A percentile compares a stretch with the other conserved stretches of the same genome.
Evolutionary conservation across 2,888 invertebrate species (phyloP).

Genomic region (Phymatocera aterrima): DNA sequence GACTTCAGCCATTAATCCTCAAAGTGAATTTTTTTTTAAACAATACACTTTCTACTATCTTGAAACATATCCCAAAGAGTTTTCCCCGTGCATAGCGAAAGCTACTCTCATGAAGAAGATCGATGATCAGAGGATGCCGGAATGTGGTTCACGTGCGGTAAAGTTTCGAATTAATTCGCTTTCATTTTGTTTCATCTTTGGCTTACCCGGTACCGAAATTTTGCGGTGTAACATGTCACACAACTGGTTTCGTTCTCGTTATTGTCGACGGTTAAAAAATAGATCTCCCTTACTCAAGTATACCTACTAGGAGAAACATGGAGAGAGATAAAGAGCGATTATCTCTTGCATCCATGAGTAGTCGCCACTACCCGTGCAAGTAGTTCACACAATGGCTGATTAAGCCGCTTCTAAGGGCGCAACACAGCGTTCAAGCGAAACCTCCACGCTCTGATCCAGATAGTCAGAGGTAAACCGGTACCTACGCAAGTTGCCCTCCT

Average conservation of each 20-base stretch:
- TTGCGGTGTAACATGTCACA: no score
- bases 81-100: no score
- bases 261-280: not conserved
- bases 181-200: no score
- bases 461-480: constrained; percentile 51
- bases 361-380: constrained; percentile 16
- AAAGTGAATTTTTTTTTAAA: not conserved
- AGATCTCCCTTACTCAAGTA: not conserved
- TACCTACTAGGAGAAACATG: not conserved
- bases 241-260: no score
- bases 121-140: no score
- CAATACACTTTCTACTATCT: no score
- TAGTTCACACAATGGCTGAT: constrained; percentile 66
- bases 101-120: no score
- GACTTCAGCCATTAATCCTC: not conserved
- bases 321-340: constrained; percentile 1
- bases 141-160: no score
- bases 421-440: constrained; percentile 61
- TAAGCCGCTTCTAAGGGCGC: constrained; percentile 68
- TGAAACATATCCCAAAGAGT: no score
- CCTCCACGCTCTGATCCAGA: constrained; percentile 63
- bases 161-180: no score
- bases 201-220: no score
- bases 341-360: constrained; percentile 21
- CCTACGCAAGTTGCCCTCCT: constrained; percentile 33